Percentiles rank a stretch among this genome's conserved stretches.
These are phyloP conservation scores for Elysia crispata DNA, from an alignment of 2,888 invertebrate species.

Conservation along the genomic window DNA sequence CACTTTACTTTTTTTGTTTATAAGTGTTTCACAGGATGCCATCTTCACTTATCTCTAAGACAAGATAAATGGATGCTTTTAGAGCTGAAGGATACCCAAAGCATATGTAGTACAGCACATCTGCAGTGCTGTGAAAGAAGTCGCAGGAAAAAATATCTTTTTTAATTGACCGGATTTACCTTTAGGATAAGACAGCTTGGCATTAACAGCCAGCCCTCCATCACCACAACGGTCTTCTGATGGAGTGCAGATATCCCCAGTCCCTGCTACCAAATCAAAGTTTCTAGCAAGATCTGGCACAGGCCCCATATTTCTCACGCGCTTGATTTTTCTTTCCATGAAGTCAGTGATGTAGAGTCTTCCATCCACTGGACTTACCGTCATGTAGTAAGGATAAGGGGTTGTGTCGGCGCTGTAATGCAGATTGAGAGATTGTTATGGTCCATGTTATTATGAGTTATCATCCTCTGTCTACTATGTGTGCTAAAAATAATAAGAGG, in stretches of 20 bases:
- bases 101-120: too few relatives aligned
- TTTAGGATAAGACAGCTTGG: slow-evolving; percentile 93
- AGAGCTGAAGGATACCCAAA: too few relatives aligned
- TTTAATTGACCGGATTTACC: slow-evolving; percentile 78
- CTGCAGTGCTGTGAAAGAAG: too few relatives aligned
- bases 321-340: slow-evolving; percentile 78
- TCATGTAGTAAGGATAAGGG: slow-evolving; percentile 97
- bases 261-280: slow-evolving; percentile 96
- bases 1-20: too few relatives aligned
- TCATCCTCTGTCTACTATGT: too few relatives aligned
- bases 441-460: background rate
- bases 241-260: slow-evolving; percentile 89
- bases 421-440: background rate
- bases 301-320: slow-evolving; percentile 76
- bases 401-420: slow-evolving; percentile 91
- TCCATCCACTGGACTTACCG: slow-evolving; percentile 96
- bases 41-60: background rate
- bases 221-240: slow-evolving; percentile 92
- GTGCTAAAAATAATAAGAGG: too few relatives aligned
- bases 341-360: slow-evolving; percentile 97
- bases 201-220: slow-evolving; percentile 92
- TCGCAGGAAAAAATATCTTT: too few relatives aligned
- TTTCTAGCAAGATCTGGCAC: slow-evolving; percentile 80
- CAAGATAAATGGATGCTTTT: too few relatives aligned
- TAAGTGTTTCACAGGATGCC: background rate